Percentiles rank a stretch among this genome's conserved stretches.
Evolutionary conservation across 2,113 vertebrate genomes (phyloP).

Genomic region (Oreochromis aureus): DNA sequence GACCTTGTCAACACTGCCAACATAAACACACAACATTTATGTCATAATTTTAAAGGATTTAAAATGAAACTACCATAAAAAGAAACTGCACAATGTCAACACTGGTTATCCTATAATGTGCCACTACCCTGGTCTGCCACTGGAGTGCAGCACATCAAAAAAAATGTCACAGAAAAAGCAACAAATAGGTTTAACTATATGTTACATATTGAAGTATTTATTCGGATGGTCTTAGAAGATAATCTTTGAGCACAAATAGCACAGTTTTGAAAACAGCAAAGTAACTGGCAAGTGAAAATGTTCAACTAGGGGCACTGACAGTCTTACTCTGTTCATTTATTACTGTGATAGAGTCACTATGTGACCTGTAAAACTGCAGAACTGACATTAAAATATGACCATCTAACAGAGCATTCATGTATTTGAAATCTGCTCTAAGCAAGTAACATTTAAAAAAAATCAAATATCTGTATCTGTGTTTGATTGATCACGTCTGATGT

Average conservation of each 20-base stretch:
- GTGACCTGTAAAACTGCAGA: not conserved
- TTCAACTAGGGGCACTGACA: not conserved
- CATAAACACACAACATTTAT: not conserved
- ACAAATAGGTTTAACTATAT: not conserved
- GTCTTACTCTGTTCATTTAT: not conserved
- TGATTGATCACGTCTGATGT: not conserved
- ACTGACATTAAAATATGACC: not conserved
- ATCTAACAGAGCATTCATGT: accelerated
- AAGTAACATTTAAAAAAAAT: not conserved
- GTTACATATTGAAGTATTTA: not conserved
- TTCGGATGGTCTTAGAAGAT: accelerated
- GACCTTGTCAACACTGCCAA: not conserved
- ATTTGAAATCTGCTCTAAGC: not conserved
- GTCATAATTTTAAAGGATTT: not conserved
- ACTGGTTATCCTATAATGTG: not conserved
- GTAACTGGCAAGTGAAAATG: not conserved
- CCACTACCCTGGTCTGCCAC: not conserved
- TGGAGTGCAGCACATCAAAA: not conserved
- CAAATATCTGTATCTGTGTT: not conserved
- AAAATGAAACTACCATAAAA: not conserved
- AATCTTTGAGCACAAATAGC: not conserved
- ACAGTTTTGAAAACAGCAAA: not conserved
- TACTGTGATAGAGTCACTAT: not conserved
- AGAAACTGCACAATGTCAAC: not conserved
- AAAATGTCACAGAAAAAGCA: not conserved